These are phyloP conservation scores for Dysidea cf. avara DNA, from an alignment of 37 sponge, comb jelly and placozoan species.

Conservation along the genomic window DNA sequence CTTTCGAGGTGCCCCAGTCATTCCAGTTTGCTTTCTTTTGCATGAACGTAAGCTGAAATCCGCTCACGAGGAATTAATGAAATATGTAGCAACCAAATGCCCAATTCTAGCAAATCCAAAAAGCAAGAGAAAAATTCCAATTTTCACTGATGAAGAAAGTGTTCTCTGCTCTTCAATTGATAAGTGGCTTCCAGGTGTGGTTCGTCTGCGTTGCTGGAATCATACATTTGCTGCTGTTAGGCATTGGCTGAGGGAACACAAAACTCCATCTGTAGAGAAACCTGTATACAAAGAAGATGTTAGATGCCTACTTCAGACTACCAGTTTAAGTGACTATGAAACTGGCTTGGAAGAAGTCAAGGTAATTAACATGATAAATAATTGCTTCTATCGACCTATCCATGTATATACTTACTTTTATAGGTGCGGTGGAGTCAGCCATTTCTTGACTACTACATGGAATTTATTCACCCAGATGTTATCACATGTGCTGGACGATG, in stretches of 20 bases:
- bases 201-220: slow-evolving; percentile 20
- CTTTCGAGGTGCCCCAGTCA: slow-evolving; percentile 19
- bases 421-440: slow-evolving; percentile 3
- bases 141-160: slow-evolving; percentile 4
- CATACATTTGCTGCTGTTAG: slow-evolving; percentile 4
- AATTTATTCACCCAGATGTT: slow-evolving; percentile 3
- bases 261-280: neutral
- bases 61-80: slow-evolving; percentile 16
- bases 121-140: too few species aligned
- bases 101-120: slow-evolving; percentile 6
- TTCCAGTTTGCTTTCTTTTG: slow-evolving; percentile 11
- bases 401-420: neutral
- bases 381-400: too few species aligned
- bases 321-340: too few species aligned
- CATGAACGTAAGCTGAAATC: slow-evolving; percentile 2
- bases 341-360: neutral
- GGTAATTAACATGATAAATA: too few species aligned
- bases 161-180: slow-evolving; percentile 1
- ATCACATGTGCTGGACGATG: neutral
- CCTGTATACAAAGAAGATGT: slow-evolving; percentile 3
- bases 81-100: slow-evolving; percentile 3
- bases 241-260: slow-evolving; percentile 10
- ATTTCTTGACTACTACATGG: slow-evolving; percentile 3
- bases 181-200: slow-evolving; percentile 2
- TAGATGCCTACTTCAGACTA: slow-evolving; percentile 1